These are phyloP conservation scores for Nycticorax nycticorax DNA, from an alignment of 2,113 vertebrate genomes.

Conservation along the genomic window DNA sequence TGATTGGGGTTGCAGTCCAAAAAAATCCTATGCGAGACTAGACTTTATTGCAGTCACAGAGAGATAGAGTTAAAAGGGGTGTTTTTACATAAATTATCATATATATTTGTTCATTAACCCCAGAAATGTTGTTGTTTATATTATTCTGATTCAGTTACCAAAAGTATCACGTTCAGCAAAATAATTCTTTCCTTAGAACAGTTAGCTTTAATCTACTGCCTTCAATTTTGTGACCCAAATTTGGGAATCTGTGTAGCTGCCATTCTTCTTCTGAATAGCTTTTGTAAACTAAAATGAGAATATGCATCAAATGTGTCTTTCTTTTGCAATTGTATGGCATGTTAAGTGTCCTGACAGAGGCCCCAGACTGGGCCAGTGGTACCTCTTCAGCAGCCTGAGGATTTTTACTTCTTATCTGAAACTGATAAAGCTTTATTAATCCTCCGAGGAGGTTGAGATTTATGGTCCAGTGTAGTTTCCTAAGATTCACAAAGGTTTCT, in stretches of 20 bases:
- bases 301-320: background rate
- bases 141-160: background rate
- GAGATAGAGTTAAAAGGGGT: background rate
- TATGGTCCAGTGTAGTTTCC: conserved; percentile 38
- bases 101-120: background rate
- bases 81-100: background rate
- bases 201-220: background rate
- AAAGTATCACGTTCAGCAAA: background rate
- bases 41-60: background rate
- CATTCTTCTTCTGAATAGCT: background rate
- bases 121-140: background rate
- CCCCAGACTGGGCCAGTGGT: background rate
- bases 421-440: conserved; percentile 60
- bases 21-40: background rate
- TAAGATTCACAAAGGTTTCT: conserved; percentile 53
- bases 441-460: background rate
- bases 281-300: background rate
- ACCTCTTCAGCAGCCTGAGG: background rate
- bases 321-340: background rate
- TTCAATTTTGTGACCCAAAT: background rate
- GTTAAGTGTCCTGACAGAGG: background rate
- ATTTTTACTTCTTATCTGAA: conserved; percentile 47
- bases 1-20: background rate
- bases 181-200: background rate
- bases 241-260: background rate